Evolutionary conservation across 2,113 vertebrate species (phyloP).

Genomic region (Gallinago media): DNA sequence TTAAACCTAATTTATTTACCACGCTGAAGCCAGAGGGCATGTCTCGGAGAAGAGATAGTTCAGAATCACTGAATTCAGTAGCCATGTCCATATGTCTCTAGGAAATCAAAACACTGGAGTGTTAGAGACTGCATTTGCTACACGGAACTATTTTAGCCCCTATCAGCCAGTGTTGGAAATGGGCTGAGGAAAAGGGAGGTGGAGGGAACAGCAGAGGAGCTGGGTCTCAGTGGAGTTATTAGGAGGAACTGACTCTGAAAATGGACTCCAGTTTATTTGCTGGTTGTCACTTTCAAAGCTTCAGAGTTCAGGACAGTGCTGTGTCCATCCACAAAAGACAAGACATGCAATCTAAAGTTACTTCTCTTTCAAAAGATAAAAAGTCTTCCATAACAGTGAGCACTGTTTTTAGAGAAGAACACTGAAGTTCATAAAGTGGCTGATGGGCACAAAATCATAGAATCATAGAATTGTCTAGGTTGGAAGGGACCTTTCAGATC

Average conservation of each 20-base stretch:
- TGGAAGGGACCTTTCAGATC: too few relatives aligned
- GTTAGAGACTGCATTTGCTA: neutral
- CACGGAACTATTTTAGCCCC: neutral
- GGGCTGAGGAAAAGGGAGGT: neutral
- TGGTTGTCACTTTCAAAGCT: neutral
- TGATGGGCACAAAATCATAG: neutral
- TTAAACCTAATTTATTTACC: neutral
- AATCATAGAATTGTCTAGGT: too few relatives aligned
- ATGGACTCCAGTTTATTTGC: neutral
- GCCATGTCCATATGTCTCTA: neutral
- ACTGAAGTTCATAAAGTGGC: neutral
- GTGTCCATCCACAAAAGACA: neutral
- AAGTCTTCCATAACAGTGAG: neutral
- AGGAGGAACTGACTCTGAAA: neutral
- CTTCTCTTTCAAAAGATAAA: neutral
- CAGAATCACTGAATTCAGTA: neutral
- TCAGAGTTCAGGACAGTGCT: neutral
- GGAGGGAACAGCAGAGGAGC: neutral
- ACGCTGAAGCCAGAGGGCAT: neutral
- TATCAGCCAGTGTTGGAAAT: fast-evolving
- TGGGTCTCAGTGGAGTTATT: neutral
- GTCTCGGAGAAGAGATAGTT: neutral
- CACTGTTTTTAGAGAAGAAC: neutral
- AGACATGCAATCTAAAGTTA: neutral
- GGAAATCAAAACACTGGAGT: neutral